Conservation (phyloP, 2,888 invertebrate species). For the Pyralis farinalis region DNA sequence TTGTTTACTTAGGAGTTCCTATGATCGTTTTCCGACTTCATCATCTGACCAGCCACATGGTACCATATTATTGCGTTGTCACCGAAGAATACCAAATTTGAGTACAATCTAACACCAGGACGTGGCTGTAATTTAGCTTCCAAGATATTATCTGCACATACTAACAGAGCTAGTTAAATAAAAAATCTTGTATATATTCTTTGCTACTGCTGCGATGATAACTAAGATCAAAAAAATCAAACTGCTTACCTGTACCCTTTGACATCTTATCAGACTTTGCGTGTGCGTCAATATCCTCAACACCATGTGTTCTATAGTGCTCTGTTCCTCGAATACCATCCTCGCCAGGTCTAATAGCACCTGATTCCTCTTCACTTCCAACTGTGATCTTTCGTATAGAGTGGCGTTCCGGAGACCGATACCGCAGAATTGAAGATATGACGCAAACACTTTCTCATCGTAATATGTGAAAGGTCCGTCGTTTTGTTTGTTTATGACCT, state of each 20-base stretch:
- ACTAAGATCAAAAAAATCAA: no score
- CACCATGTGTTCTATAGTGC: constrained; percentile 97
- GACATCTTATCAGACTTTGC: constrained; percentile 96
- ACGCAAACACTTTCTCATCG: constrained; percentile 95
- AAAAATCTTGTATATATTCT: no score
- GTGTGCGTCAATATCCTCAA: constrained; percentile 96
- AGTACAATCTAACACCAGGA: no score
- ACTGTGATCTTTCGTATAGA: constrained; percentile 95
- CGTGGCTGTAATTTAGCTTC: no score
- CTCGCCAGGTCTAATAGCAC: constrained; percentile 95
- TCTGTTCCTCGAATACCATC: constrained; percentile 98
- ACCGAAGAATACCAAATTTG: no score
- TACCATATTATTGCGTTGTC: no score
- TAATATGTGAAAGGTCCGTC: constrained; percentile 90
- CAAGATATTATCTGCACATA: no score
- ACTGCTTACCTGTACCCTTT: constrained; percentile 91
- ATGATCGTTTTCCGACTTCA: no score
- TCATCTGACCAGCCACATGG: no score
- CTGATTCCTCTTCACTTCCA: constrained; percentile 97
- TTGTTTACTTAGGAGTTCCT: no score
- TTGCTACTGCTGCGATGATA: no score
- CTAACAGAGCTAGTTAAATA: no score
- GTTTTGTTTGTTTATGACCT: constrained; percentile 95
- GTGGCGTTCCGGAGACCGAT: constrained; percentile 98
- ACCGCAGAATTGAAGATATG: constrained; percentile 97